Base-by-base conservation (phyloP, 2,888 invertebrate species). In the Drosophila rellima region DNA sequence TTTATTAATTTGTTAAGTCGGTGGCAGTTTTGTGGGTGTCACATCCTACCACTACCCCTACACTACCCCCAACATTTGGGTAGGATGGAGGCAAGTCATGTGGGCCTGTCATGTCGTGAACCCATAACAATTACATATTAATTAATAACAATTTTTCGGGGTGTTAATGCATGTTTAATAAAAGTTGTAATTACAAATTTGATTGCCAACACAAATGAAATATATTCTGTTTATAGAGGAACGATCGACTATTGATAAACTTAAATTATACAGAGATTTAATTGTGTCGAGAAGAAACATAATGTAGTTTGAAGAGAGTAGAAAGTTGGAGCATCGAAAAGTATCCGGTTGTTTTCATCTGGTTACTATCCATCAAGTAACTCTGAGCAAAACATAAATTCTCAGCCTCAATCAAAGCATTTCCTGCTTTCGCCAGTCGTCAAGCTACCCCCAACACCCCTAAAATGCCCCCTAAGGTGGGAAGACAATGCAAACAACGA, bases 121-220 rank as follows among this genome's bases (percentile, higher is more conserved):
- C 48, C 75, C 83, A 85, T 85, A 78, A 85, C 88, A 88, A 85
- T 89, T 88, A 89, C 83, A 78, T 73, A 87, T 85, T 89, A 85
- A 85, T 85, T 89, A 89, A 85, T 88, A 78, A 82, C 74, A 89
- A 81, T 82, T 88, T 85, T 62, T 72, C 62, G 68, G 76, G 82
- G 84, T 66, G 84, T 83, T 80, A 70, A 82, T 66, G 80, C 70
- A 64, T 59, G 71, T 57, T 82, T 54, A 57, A 71, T 71, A 68
- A 67, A 74, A 78, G 18, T 50, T 59, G 61, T 71, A 74, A 78
- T 78, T 78, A 80, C 33, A 63, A 56, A 69, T 81, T 84, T 64
- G 65, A 69, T 74, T 67, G 66, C 52, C 80, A 51, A 40, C 37
- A 13, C 33, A 50, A 60, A 60, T 55, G 69, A 68, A 37, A 68